Evolutionary conservation across 2,113 vertebrate species (phyloP).

Genomic region (Xiphophorus hellerii): DNA sequence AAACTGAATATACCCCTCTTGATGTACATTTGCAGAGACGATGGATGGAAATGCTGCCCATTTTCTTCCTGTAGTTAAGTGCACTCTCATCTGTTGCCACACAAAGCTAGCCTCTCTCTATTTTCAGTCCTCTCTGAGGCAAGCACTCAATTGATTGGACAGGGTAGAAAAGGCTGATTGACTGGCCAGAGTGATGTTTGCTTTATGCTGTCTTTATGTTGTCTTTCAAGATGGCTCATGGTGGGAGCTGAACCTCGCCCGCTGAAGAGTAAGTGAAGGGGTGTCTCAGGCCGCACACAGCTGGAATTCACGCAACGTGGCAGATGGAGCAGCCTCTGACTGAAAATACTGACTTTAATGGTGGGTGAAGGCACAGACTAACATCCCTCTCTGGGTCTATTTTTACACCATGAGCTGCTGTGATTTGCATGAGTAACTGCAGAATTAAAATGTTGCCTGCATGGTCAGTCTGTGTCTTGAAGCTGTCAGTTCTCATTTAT

Average conservation of each 20-base stretch:
- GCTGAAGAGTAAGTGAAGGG: conserved; percentile 50
- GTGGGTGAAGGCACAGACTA: conserved; percentile 13
- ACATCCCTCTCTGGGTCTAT: conserved; percentile 22
- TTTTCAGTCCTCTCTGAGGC: conserved; percentile 67
- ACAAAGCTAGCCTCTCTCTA: conserved; percentile 69
- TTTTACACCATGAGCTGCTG: conserved; percentile 10
- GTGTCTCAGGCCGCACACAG: conserved; percentile 26
- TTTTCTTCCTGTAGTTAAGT: conserved; percentile 72
- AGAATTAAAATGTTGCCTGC: conserved; percentile 21
- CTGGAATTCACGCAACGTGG: conserved; percentile 48
- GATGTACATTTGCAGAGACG: conserved; percentile 64
- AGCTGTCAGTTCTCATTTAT: conserved; percentile 20
- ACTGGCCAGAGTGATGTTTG: conserved; percentile 59
- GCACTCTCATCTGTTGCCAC: conserved; percentile 72
- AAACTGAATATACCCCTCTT: conserved; percentile 62
- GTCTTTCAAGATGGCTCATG: conserved; percentile 43
- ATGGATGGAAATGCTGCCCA: conserved; percentile 64
- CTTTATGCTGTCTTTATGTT: conserved; percentile 58
- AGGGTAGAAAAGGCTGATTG: conserved; percentile 63
- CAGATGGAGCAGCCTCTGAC: conserved; percentile 43
- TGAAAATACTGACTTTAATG: conserved; percentile 42
- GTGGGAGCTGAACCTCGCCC: conserved; percentile 40
- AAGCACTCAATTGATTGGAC: conserved; percentile 76
- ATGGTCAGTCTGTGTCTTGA: conserved; percentile 2
- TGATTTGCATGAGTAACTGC: conserved; percentile 11